phyloP scores from a whole-genome alignment of 2,113 vertebrate genomes.

The Lynx canadensis region DNA sequence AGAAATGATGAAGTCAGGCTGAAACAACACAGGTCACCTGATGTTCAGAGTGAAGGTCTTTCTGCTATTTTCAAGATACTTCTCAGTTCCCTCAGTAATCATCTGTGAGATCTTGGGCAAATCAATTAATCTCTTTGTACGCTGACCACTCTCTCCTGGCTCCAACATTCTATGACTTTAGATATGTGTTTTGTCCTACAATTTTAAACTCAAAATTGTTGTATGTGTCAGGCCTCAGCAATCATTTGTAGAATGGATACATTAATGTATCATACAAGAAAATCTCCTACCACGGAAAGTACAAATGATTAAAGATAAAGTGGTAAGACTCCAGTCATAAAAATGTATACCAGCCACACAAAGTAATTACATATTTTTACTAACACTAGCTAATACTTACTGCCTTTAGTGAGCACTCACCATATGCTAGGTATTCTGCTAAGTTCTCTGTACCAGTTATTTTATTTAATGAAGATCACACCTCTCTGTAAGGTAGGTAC shows the following conservation, averaged over 20 bases:
- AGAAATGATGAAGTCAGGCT: neutral
- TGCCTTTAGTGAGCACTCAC: neutral
- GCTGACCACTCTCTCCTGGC: neutral
- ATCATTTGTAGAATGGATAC: neutral
- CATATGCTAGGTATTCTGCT: neutral
- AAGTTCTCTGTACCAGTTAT: neutral
- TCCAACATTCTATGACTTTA: neutral
- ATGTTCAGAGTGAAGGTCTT: neutral
- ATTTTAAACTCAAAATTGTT: neutral
- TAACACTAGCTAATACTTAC: neutral
- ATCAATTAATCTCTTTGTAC: neutral
- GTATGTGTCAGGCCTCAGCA: neutral
- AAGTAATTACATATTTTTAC: neutral
- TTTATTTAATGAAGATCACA: neutral
- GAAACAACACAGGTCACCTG: neutral
- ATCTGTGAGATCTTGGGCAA: neutral
- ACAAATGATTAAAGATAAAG: neutral
- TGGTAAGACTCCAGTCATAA: neutral
- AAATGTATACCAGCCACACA: neutral
- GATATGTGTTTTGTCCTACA: neutral
- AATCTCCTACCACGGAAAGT: neutral
- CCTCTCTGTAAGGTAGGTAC: neutral
- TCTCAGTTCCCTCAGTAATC: constrained; percentile 38
- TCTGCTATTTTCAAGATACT: neutral
- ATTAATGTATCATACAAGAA: neutral